Conservation (phyloP, 2,113 vertebrate species). For the Saguinus imperator region DNA sequence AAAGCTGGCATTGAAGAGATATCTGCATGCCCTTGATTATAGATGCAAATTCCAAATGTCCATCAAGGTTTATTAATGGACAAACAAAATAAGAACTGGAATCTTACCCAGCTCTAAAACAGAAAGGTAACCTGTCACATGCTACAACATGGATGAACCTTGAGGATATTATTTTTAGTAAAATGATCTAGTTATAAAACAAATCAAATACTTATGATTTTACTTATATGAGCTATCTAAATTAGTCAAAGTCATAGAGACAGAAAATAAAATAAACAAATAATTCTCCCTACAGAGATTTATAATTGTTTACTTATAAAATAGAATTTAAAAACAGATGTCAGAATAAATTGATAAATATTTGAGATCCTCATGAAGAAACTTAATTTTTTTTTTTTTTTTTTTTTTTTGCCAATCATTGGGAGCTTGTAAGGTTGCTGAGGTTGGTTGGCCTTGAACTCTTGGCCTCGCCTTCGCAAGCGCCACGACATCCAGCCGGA, state of each 20-base stretch:
- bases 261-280: not conserved
- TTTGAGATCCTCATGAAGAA: not conserved
- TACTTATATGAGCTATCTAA: not conserved
- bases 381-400: not conserved
- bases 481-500: no score
- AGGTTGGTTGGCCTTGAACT: no score
- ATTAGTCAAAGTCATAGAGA: not conserved
- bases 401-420: constrained; percentile 8
- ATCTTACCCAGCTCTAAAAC: not conserved
- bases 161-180: not conserved
- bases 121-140: not conserved
- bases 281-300: not conserved
- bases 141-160: not conserved
- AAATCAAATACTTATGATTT: not conserved
- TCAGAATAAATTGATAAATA: not conserved
- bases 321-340: not conserved
- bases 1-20: not conserved
- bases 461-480: no score
- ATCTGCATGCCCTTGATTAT: not conserved
- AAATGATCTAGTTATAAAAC: not conserved
- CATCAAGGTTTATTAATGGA: not conserved
- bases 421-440: no score
- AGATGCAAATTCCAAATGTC: not conserved
- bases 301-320: not conserved
- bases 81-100: not conserved